A percentile compares a stretch with the other conserved stretches of the same genome.
Evolutionary conservation across 2,797 vertebrate species (phyloP).

Genomic region (Lindbergichthys nudifrons): DNA sequence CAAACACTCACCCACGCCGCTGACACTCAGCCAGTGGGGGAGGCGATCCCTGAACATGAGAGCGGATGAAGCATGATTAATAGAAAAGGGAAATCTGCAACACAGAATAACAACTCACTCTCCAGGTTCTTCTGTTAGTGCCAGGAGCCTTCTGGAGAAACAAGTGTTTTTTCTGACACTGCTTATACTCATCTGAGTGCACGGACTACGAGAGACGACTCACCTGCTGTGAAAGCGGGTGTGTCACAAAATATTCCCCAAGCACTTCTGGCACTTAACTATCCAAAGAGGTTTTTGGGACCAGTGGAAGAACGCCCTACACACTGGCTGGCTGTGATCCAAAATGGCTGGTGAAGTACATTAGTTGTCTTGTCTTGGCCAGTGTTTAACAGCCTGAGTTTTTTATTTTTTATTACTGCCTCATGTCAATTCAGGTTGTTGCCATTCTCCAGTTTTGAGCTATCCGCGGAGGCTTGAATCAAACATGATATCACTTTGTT

Average conservation of each 20-base stretch:
- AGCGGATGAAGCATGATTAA: constrained; percentile 71
- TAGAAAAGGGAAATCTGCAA: constrained; percentile 44
- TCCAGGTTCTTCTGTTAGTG: constrained; percentile 47
- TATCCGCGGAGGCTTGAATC: constrained; percentile 27
- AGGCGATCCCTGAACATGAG: constrained; percentile 65
- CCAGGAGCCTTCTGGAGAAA: constrained; percentile 45
- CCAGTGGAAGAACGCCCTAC: constrained; percentile 22
- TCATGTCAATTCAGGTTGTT: constrained; percentile 21
- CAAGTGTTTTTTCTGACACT: constrained; percentile 35
- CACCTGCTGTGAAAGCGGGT: constrained; percentile 36
- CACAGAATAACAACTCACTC: constrained; percentile 38
- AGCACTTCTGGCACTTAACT: constrained; percentile 37
- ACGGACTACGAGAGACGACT: constrained; percentile 40
- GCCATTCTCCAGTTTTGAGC: constrained; percentile 22
- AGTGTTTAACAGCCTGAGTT: constrained; percentile 27
- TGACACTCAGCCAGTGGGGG: constrained; percentile 61
- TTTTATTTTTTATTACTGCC: constrained; percentile 11
- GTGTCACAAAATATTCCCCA: constrained; percentile 20
- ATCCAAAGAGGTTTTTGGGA: constrained; percentile 29
- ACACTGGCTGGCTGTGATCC: constrained; percentile 39
- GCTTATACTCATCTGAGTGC: constrained; percentile 53
- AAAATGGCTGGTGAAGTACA: constrained; percentile 35
- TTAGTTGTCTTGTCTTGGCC: constrained; percentile 40
- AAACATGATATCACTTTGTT: constrained; percentile 28
- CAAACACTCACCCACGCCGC: constrained; percentile 69